phyloP scores from a whole-genome alignment of 1,140 invertebrate genomes.

The Uloborus diversus region DNA sequence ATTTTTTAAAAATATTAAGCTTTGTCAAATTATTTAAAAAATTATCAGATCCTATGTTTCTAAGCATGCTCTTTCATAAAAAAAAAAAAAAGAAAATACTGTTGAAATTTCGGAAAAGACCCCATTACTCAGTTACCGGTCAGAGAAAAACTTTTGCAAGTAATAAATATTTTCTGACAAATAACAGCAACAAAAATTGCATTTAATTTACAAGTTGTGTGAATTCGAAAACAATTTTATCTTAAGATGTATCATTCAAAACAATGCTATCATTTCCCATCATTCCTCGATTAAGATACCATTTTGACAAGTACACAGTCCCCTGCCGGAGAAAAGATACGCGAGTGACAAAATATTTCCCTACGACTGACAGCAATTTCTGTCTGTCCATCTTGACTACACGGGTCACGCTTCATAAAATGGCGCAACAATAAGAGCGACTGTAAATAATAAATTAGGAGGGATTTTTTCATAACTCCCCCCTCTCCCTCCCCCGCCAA shows the following conservation, averaged over 20 bases:
- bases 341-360: slow-evolving; percentile 1
- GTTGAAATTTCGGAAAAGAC: too few relatives aligned
- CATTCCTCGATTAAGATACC: neutral
- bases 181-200: too few relatives aligned
- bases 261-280: neutral
- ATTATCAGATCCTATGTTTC: too few relatives aligned
- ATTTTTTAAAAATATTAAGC: too few relatives aligned
- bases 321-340: neutral
- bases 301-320: neutral
- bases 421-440: slow-evolving; percentile 43
- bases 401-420: slow-evolving; percentile 23
- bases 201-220: too few relatives aligned
- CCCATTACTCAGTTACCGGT: too few relatives aligned
- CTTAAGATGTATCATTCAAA: neutral
- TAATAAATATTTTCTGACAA: too few relatives aligned
- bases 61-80: too few relatives aligned
- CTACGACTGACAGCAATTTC: neutral
- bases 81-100: too few relatives aligned
- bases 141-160: too few relatives aligned
- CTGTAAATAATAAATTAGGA: slow-evolving; percentile 33
- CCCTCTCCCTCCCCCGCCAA: neutral
- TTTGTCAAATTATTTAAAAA: too few relatives aligned
- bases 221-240: too few relatives aligned
- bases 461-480: neutral
- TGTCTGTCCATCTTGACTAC: neutral